Base-by-base conservation (phyloP, 2,797 vertebrate genomes). In the Danio choprae region DNA sequence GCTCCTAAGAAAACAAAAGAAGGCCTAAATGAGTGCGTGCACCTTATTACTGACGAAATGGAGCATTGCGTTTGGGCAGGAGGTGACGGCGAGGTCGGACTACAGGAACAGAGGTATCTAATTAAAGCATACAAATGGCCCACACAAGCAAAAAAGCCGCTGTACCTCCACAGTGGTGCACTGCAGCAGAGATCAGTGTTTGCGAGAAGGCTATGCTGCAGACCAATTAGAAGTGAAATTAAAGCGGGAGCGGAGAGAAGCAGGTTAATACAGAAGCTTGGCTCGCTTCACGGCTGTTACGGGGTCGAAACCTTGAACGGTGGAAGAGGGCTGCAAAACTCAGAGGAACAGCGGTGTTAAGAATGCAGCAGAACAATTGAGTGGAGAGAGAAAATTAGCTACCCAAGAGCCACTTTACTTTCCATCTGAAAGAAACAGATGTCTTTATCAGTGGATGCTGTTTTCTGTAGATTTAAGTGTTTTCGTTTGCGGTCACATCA, bases 1-100 rank as follows among this genome's bases (percentile, higher is more conserved):
- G 89, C 77, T 83, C 59, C 11, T 81, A 87, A 83, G 76, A 85
- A 89, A 89, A 88, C 86, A 90, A 84, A 80, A 60, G 36, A 56
- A 76, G 29, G 51, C 81, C 74, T 83, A 87, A 88, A 89, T 83
- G 87, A 83, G 86, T 65, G 79, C 72, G 20, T 6, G 53, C 20
- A 44, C 71, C 72, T 55, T 82, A 71, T 60, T 60, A 10, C 13
- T 46, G 58, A 20, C 50, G 59, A 70, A 41, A 62, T n/a, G 40
- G 74, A 48, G 62, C 6, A 58, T 64, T 63, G 48, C 10, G 13
- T 59, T 70, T 82, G 76, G 81, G 56, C 36, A 48, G 72, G 15
- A 16, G 15, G 44, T n/a, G 44, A 43, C 16, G 10, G 46, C 44
- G 15, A 75, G 74, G 58, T 43, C 75, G 72, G 63, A 68, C 38